Conservation (phyloP, 2,113 vertebrate genomes). For the Brachyhypopomus occidentalis region DNA sequence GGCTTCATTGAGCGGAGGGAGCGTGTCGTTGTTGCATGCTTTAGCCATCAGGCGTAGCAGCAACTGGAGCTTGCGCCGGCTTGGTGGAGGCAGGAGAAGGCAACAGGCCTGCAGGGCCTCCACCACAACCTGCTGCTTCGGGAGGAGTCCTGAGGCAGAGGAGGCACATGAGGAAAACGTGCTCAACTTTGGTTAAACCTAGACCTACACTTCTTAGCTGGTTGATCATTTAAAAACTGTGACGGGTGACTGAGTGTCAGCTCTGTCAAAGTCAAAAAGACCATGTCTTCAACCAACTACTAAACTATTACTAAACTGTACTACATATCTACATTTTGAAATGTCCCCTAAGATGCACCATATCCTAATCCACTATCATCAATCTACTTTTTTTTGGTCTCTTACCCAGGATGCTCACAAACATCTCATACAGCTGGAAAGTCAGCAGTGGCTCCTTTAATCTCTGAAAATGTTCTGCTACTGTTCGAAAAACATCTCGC, state of each 20-base stretch:
- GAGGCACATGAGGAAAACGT: neutral
- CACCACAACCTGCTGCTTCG: slow-evolving; percentile 67
- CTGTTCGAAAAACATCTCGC: slow-evolving; percentile 84
- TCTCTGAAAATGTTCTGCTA: slow-evolving; percentile 81
- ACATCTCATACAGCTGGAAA: slow-evolving; percentile 83
- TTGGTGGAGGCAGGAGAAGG: slow-evolving; percentile 82
- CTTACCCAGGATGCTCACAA: slow-evolving; percentile 85
- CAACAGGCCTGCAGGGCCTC: slow-evolving; percentile 85
- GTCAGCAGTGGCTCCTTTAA: slow-evolving; percentile 83
- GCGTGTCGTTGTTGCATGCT: slow-evolving; percentile 77
- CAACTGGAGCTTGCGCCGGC: slow-evolving; percentile 81
- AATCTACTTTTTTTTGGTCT: neutral
- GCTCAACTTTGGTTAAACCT: neutral
- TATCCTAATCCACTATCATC: too few relatives aligned
- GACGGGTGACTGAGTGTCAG: too few relatives aligned
- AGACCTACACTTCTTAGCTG: neutral
- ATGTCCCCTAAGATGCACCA: too few relatives aligned
- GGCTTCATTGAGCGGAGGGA: slow-evolving; percentile 80
- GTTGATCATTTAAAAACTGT: neutral
- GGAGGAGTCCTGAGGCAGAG: slow-evolving; percentile 55
- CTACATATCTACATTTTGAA: too few relatives aligned
- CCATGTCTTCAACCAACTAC: too few relatives aligned
- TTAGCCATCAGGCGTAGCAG: slow-evolving; percentile 82
- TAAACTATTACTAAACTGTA: too few relatives aligned
- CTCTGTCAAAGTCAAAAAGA: too few relatives aligned